phyloP scores from a whole-genome alignment of 2,888 invertebrate genomes.

The Acholoe squamosa region DNA sequence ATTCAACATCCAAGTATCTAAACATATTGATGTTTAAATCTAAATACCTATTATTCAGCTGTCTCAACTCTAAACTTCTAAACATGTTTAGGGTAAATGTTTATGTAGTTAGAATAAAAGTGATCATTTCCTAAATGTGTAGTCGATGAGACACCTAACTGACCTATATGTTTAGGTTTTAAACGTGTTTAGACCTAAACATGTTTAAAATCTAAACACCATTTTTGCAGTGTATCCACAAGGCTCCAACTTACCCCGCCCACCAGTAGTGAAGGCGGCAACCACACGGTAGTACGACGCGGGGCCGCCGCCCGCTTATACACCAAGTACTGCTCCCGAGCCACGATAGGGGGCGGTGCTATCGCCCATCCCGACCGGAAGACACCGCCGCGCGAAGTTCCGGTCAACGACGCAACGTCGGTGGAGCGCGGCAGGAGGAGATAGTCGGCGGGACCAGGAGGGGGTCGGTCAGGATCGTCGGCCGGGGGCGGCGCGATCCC shows the following conservation, averaged over 20 bases:
- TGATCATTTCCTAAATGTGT: no score
- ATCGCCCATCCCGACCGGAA: slow-evolving; percentile 40
- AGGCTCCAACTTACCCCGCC: not conserved
- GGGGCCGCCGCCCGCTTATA: not conserved
- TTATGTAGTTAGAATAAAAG: no score
- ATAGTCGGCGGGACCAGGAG: not conserved
- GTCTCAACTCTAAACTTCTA: no score
- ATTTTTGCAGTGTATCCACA: no score
- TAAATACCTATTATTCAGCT: no score
- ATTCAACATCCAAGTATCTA: no score
- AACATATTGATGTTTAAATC: no score
- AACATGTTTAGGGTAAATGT: no score
- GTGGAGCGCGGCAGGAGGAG: not conserved
- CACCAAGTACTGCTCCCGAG: slow-evolving; percentile 39
- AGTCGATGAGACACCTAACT: no score
- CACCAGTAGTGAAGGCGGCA: not conserved
- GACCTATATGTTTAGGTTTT: no score
- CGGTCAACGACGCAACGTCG: slow-evolving; percentile 6
- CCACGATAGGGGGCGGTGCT: slow-evolving; percentile 23
- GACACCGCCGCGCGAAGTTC: slow-evolving; percentile 16
- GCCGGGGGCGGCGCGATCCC: not conserved
- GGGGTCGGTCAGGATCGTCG: slow-evolving; percentile 11
- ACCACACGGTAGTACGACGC: not conserved
- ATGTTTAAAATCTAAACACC: no score
- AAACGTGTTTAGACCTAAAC: no score